phyloP scores from a whole-genome alignment of 1,140 invertebrate species.

The Hypothenemus hampei region DNA sequence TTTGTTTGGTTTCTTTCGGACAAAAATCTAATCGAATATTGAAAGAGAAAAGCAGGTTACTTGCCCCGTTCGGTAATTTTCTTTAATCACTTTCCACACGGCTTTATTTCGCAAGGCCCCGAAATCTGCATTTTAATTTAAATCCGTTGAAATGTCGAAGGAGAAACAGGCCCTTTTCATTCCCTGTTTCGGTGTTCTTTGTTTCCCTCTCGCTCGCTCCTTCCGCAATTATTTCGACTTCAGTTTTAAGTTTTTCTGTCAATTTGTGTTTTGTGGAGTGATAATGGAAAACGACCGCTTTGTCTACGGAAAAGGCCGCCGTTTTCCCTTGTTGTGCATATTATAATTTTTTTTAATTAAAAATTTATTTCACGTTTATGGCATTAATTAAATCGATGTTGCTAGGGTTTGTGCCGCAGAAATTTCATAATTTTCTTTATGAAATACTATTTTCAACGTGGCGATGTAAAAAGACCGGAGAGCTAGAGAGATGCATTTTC shows the following conservation, averaged over 20 bases:
- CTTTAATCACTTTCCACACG: conserved; percentile 23
- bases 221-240: conserved; percentile 24
- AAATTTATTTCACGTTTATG: conserved; percentile 11
- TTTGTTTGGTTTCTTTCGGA: not conserved
- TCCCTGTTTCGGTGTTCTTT: conserved; percentile 6
- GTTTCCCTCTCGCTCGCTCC: too few relatives aligned
- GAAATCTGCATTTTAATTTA: conserved; percentile 25
- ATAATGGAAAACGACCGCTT: conserved; percentile 16
- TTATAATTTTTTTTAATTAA: conserved; percentile 19
- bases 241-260: conserved; percentile 25
- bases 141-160: conserved; percentile 8
- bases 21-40: too few relatives aligned
- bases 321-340: too few relatives aligned
- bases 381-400: too few relatives aligned
- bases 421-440: too few relatives aligned
- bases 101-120: conserved; percentile 17
- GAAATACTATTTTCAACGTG: too few relatives aligned
- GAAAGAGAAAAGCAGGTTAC: not conserved
- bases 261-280: conserved; percentile 20
- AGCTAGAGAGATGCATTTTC: too few relatives aligned
- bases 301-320: conserved; percentile 4
- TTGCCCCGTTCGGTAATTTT: conserved; percentile 10
- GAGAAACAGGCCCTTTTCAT: conserved; percentile 22
- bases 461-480: too few relatives aligned
- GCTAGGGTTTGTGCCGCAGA: too few relatives aligned